Percentiles rank a stretch among this genome's conserved stretches.
phyloP scores from a whole-genome alignment of 2,797 vertebrate genomes.

The Notolabrus celidotus region DNA sequence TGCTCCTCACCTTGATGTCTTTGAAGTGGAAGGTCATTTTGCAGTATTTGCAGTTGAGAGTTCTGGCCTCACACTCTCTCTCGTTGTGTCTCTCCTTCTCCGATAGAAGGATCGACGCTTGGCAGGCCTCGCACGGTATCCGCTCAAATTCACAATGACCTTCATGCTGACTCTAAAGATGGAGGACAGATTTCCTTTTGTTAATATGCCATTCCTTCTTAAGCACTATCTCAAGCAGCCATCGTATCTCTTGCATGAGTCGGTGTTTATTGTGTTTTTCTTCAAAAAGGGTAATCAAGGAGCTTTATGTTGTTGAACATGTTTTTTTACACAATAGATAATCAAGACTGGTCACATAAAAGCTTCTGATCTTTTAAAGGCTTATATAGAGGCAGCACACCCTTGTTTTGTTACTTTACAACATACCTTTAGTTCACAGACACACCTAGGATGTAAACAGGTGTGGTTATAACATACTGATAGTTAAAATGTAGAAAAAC shows the following conservation, averaged over 20 bases:
- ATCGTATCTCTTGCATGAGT: not conserved
- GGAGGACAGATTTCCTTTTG: not conserved
- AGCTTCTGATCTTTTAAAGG: not conserved
- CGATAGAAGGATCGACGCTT: constrained; percentile 72
- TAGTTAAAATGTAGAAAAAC: constrained; percentile 26
- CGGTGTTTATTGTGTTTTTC: not conserved
- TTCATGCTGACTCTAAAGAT: constrained; percentile 83
- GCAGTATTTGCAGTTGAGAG: constrained; percentile 90
- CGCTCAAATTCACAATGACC: constrained; percentile 84
- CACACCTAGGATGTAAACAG: not conserved
- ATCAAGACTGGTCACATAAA: not conserved
- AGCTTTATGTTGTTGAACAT: not conserved
- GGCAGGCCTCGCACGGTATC: constrained; percentile 84
- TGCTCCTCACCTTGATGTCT: constrained; percentile 81
- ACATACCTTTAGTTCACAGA: not conserved
- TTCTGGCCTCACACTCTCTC: constrained; percentile 87
- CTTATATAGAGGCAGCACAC: not conserved
- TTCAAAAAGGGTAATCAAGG: not conserved
- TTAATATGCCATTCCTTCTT: not conserved
- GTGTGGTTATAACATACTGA: not conserved
- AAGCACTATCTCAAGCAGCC: too few relatives aligned
- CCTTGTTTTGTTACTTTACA: not conserved
- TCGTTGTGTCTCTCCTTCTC: constrained; percentile 88
- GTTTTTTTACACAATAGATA: too few relatives aligned
- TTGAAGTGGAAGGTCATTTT: constrained; percentile 85